Base-by-base conservation (phyloP, 2,888 invertebrate genomes). In the Iphiclides podalirius region DNA sequence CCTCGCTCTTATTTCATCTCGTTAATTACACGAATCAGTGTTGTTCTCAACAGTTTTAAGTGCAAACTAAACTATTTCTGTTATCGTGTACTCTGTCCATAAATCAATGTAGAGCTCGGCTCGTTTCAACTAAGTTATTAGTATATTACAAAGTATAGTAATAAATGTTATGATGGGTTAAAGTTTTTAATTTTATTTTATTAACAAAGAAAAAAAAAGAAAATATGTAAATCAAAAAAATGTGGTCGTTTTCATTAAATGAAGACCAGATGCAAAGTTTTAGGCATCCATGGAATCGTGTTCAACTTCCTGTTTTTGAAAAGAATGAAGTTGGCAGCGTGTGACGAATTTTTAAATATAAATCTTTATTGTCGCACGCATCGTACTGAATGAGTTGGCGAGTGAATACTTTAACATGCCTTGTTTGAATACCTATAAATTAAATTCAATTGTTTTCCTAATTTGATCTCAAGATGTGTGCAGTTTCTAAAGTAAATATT, bases 1-100 rank as follows among this genome's bases (percentile, higher is more conserved):
- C 70, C 70, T 75, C 70, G 75, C 64, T 79, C 76, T 79, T 79
- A 79, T 72, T 79, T 75, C 72, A 77, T 71, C 60, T 60, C 60
- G 65, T 64, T 63, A 62, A 63, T 66, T 61, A 64, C 65, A 62
- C 58, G 64, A 58, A 66, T 59, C 58, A 55, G 59, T 52, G 45
- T 44, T 52, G 53, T 55, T 11, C 28, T 31, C 12, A 11, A 31
- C 31, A 11, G 11, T 31, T 31, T 12, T 11, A 31, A 31, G 31
- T n/a, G 31, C 12, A 9, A 9, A 28, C 28, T 4, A 9, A 28
- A 28, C 28, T 28, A 28, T 28, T 28, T 20, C 20, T 8, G 4
- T 41, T 40, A 40, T 31, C 11, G 15, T 33, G 8, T 8, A 1
- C 12, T 17, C 13, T 42, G 33, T 9, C 20, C 11, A 41, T 55